A percentile compares a stretch with the other conserved stretches of the same genome.
Conservation (phyloP, 2,113 vertebrate genomes). For the Amazona vittata region DNA sequence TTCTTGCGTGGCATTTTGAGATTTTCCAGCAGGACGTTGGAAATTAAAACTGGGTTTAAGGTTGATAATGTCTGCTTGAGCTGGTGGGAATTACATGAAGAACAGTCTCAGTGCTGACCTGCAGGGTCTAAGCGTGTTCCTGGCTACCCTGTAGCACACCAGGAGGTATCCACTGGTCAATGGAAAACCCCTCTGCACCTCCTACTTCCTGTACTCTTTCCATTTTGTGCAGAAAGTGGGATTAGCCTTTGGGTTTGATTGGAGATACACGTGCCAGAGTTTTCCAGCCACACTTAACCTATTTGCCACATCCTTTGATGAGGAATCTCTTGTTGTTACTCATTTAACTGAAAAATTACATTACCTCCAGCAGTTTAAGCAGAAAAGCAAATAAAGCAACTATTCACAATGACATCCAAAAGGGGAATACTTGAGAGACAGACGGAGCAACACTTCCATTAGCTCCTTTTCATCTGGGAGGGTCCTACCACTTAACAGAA, state of each 20-base stretch:
- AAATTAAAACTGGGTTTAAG: background rate
- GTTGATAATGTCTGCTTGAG: background rate
- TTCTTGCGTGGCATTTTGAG: background rate
- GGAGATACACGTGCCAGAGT: background rate
- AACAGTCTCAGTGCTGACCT: background rate
- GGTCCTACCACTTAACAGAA: background rate
- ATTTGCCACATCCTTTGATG: background rate
- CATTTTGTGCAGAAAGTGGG: background rate
- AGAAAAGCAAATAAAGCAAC: background rate
- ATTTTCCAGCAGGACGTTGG: background rate
- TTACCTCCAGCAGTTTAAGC: background rate
- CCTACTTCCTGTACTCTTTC: background rate
- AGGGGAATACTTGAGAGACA: background rate
- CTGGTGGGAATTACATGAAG: background rate
- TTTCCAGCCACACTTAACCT: fast-evolving
- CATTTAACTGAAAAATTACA: constrained; percentile 19
- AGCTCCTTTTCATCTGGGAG: background rate
- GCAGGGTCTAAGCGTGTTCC: background rate
- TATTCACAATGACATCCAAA: background rate
- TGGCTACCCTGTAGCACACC: background rate
- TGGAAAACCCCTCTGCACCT: background rate
- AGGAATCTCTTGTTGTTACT: background rate
- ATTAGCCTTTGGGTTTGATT: background rate
- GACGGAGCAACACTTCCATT: background rate
- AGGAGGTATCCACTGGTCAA: background rate